Percentiles rank a stretch among this genome's conserved stretches.
phyloP scores from a whole-genome alignment of 2,797 vertebrate genomes.

The Ctenochaetus hawaiiensis region DNA sequence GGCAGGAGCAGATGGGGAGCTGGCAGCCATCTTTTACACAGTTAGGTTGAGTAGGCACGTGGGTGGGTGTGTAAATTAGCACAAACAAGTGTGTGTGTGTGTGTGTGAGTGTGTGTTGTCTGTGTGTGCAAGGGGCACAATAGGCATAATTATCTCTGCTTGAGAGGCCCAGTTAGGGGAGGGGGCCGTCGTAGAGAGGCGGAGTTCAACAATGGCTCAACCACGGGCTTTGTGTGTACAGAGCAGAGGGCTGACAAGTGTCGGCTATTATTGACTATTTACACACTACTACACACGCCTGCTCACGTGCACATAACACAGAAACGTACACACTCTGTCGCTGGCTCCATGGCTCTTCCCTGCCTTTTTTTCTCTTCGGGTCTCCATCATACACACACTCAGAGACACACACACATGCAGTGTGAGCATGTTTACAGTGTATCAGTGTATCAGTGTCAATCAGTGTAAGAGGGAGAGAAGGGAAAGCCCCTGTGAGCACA shows the following conservation, averaged over 20 bases:
- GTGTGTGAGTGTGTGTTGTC: conserved; percentile 27
- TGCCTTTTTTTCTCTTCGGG: conserved; percentile 53
- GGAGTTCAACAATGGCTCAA: conserved; percentile 84
- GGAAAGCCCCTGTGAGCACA: conserved; percentile 78
- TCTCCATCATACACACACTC: conserved; percentile 47
- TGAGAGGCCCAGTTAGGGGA: conserved; percentile 73
- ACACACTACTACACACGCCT: conserved; percentile 80
- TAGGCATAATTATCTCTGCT: conserved; percentile 88
- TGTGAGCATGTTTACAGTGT: conserved; percentile 66
- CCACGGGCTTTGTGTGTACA: conserved; percentile 84
- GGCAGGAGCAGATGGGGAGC: conserved; percentile 82
- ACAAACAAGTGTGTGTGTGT: conserved; percentile 67
- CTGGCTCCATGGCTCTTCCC: conserved; percentile 12
- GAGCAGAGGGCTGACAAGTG: conserved; percentile 87
- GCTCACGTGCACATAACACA: conserved; percentile 72
- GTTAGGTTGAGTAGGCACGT: conserved; percentile 81
- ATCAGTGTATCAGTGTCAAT: conserved; percentile 86
- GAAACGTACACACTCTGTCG: conserved; percentile 49
- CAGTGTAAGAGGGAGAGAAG: conserved; percentile 80
- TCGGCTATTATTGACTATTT: conserved; percentile 89
- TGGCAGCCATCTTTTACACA: conserved; percentile 85
- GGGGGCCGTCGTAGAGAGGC: conserved; percentile 61
- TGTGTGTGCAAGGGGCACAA: conserved; percentile 77
- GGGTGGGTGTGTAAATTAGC: conserved; percentile 84
- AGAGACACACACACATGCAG: conserved; percentile 46